Evolutionary conservation across 2,797 vertebrate genomes (phyloP), one percentile per base, ranked within the genome.

Genomic region (Aphelocoma californica): DNA sequence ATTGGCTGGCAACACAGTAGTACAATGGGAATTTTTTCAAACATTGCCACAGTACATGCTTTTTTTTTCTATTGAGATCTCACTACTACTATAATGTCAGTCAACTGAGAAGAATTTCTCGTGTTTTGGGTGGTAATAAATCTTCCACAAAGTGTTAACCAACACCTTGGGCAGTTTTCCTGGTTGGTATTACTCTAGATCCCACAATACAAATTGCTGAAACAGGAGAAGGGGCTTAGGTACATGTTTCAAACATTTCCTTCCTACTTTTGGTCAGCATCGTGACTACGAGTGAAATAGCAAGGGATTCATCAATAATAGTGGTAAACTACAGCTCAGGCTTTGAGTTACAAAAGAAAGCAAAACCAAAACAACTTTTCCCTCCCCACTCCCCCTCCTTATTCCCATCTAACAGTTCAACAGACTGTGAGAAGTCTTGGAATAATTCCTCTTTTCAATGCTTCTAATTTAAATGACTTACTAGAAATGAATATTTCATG

Each of bases 401-500:
- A 79, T 82, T 87, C 34, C 50, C 18, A 50, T 60, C 47, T 53
- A 84, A 61, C 29, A n/a, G 21, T 69, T 92, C 32, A 53, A 75
- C 75, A 91, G 61, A 81, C n/a, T 12, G 47, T 42, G 75, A 92
- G 72, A 86, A 92, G 19, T 72, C 77, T 88, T 81, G 60, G 66
- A 93, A 90, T 48, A 60, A 57, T 92, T 95, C 75, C 44, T 73
- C 32, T 73, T 90, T 92, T 88, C 70, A 88, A 53, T 60, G 75
- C 51, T 90, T 93, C 85, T 90, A 79, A 86, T 88, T 88, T 86
- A 91, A 92, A 88, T 64, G 4, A 57, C 73, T 92, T 90, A 70
- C 47, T 88, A 64, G 48, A 90, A 96, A 92, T 86, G 5, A 93
- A 73, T 90, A 93, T 92, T 93, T 93, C 62, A 88, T 79, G 36